phyloP scores from a whole-genome alignment of 2,797 vertebrate species.

The Nyctalus aviator region DNA sequence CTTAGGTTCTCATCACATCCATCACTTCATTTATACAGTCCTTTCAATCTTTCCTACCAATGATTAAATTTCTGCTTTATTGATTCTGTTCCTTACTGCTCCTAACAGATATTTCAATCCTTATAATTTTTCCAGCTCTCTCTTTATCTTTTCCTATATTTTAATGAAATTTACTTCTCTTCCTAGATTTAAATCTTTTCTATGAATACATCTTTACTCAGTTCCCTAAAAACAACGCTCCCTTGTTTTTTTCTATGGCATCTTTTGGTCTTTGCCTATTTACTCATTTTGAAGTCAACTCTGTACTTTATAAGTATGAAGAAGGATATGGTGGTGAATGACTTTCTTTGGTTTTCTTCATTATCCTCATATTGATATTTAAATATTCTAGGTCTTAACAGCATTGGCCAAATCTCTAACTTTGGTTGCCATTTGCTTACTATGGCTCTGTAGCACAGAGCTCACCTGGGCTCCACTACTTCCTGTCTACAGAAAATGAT shows the following conservation, averaged over 20 bases:
- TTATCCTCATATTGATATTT: neutral
- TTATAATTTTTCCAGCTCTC: neutral
- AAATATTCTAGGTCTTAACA: conserved; percentile 22
- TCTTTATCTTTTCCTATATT: neutral
- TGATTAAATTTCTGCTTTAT: neutral
- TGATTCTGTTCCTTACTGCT: conserved; percentile 7
- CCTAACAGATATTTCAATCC: conserved; percentile 27
- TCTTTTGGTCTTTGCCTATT: neutral
- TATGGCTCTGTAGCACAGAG: neutral
- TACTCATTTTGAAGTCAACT: conserved; percentile 27
- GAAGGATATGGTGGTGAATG: neutral
- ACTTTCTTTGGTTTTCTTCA: conserved; percentile 26
- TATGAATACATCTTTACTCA: neutral
- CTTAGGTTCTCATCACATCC: neutral
- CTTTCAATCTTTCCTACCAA: neutral
- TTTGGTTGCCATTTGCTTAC: neutral
- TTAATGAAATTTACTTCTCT: conserved; percentile 18
- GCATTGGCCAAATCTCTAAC: neutral
- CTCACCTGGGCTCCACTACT: neutral
- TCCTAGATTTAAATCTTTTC: neutral
- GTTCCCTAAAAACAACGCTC: neutral
- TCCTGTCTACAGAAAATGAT: neutral
- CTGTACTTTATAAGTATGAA: neutral
- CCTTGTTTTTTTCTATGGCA: neutral
- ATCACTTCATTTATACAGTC: neutral